Percentiles rank a stretch among this genome's conserved stretches.
phyloP scores from a whole-genome alignment of 1,140 invertebrate species.

The Varroa destructor region DNA sequence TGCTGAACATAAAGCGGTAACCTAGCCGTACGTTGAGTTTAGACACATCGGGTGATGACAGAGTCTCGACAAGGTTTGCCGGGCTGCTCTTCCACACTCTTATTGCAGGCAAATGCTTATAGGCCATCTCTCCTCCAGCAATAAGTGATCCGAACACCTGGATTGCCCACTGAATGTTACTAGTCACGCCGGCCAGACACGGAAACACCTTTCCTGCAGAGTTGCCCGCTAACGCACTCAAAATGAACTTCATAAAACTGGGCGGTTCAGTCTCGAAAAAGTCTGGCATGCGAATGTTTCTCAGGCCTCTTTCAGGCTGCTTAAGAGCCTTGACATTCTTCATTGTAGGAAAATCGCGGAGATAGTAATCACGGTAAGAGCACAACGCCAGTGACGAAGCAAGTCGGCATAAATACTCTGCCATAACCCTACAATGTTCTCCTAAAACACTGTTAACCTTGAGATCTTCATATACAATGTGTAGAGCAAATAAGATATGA shows the following conservation, averaged over 20 bases:
- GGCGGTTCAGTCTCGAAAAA: slow-evolving; percentile 35
- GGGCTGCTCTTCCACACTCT: not conserved
- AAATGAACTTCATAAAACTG: slow-evolving; percentile 30
- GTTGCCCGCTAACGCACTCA: slow-evolving; percentile 7
- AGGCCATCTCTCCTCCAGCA: slow-evolving; percentile 1
- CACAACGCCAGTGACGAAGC: slow-evolving; percentile 47
- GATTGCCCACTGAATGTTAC: slow-evolving; percentile 28
- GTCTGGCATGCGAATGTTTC: slow-evolving; percentile 32
- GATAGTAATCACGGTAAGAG: slow-evolving; percentile 64
- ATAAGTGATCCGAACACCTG: slow-evolving; percentile 21
- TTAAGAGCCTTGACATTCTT: slow-evolving; percentile 41
- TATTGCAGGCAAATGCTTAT: slow-evolving; percentile 12
- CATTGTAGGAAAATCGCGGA: slow-evolving; percentile 62
- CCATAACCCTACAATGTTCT: slow-evolving; percentile 13
- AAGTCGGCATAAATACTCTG: slow-evolving; percentile 1
- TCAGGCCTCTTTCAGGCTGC: slow-evolving; percentile 37
- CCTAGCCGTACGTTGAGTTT: not conserved
- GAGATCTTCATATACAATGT: slow-evolving; percentile 19
- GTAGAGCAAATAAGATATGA: slow-evolving; percentile 4
- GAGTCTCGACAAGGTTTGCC: not conserved
- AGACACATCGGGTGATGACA: not conserved
- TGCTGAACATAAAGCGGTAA: slow-evolving; percentile 21
- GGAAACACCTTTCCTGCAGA: slow-evolving; percentile 20
- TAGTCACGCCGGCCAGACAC: slow-evolving; percentile 26
- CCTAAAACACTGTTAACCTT: slow-evolving; percentile 6